phyloP scores from a whole-genome alignment of 2,113 vertebrate species.

The Aptenodytes patagonicus region DNA sequence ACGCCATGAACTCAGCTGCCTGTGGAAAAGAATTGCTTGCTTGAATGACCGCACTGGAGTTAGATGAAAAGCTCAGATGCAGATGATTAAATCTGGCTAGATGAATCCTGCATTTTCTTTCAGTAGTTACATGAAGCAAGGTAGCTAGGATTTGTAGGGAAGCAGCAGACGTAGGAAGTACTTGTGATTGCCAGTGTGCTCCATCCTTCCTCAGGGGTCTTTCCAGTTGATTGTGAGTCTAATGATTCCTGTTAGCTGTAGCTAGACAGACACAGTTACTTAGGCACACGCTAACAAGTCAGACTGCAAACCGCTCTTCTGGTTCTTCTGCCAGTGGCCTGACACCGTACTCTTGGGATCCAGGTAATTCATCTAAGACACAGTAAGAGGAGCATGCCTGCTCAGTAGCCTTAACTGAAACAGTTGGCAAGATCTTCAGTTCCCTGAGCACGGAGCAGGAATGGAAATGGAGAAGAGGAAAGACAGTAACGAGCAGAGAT shows the following conservation, averaged over 20 bases:
- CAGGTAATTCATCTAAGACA: background rate
- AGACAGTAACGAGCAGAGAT: background rate
- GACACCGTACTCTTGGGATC: rapidly evolving
- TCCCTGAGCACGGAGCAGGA: background rate
- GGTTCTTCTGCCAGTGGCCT: background rate
- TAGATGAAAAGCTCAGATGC: background rate
- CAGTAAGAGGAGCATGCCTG: background rate
- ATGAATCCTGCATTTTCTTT: background rate
- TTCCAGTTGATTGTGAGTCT: background rate
- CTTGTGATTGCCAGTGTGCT: background rate
- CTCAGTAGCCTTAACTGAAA: background rate
- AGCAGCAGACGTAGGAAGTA: background rate
- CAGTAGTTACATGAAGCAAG: background rate
- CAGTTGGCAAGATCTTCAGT: background rate
- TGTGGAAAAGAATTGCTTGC: background rate
- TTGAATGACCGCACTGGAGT: background rate
- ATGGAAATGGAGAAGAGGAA: background rate
- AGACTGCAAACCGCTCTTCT: background rate
- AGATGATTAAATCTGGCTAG: background rate
- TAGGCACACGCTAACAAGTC: background rate
- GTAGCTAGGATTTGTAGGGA: background rate
- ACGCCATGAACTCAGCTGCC: background rate
- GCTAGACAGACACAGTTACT: background rate
- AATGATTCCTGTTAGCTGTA: background rate
- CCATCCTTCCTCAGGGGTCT: background rate